Base-by-base conservation (phyloP, 2,888 invertebrate species). In the Orgyia antiqua region DNA sequence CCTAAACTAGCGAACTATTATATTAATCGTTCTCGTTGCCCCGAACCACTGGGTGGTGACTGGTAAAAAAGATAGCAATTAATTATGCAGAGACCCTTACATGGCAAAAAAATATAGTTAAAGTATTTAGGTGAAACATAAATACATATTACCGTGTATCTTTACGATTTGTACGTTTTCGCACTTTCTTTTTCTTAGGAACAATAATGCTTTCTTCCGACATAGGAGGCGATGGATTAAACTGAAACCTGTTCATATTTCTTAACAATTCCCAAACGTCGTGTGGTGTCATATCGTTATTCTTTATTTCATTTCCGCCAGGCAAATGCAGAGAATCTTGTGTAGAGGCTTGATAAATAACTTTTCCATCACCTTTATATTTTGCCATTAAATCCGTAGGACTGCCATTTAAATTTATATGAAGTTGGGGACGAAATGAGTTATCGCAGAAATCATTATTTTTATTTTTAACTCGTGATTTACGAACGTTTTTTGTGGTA, bases 221-320 rank as follows among this genome's bases (percentile, higher is more conserved):
- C 36, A 67, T 45, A 0, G 71, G 70, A 10, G 79, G 79, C 9
- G 78, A 74, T 4, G 72, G 63, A 20, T 46, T 58, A 44, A 77
- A 78, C 34, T 73, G 78, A 42, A 78, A 75, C 41, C 62, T 61
- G 31, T 83, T 78, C 13, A 83, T 69, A 50, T 75, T 74, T 42
- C 71, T 67, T 7, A 84, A 58, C 11, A 78, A 54, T n/a, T 73
- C 44, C 84, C 84, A 84, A 11, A 82, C 71, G 38, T 80, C 72
- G 31, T 72, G 65, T 8, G 65, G 50, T 23, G 51, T 56, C 1
- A 55, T 27, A 27, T 64, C 36, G 5, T 56, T 55, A n/a, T 54
- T 58, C 10, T 10, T 21, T 12, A 8, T 43, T 19, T n/a, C 15
- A 23, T 40, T 21, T 7, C 10, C 13, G 13, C 13, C 3, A 2